These are phyloP conservation scores for Tiliacea citrago DNA, from an alignment of 2,888 invertebrate species.

Conservation along the genomic window DNA sequence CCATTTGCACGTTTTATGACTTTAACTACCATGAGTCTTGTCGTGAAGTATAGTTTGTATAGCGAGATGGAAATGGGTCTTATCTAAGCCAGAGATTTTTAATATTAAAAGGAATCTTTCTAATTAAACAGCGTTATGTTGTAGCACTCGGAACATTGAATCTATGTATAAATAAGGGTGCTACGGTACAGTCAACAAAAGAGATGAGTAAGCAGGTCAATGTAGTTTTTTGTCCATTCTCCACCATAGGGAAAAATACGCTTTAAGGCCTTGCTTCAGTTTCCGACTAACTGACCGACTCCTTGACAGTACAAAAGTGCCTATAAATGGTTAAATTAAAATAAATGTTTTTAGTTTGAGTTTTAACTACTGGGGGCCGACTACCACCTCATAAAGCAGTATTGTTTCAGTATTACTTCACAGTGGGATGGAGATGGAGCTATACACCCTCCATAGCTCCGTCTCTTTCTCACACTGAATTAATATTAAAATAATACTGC, in stretches of 20 bases:
- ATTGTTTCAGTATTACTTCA: too few relatives aligned
- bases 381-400: too few relatives aligned
- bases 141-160: conserved; percentile 27
- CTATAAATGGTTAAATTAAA: too few relatives aligned
- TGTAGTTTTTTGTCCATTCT: neutral
- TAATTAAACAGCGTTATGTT: conserved; percentile 23
- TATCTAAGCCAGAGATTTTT: conserved; percentile 12
- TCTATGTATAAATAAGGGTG: conserved; percentile 25
- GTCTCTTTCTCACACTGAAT: too few relatives aligned
- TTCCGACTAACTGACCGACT: neutral
- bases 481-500: too few relatives aligned
- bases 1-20: neutral
- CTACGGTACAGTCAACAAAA: conserved; percentile 6
- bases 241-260: too few relatives aligned
- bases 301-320: too few relatives aligned
- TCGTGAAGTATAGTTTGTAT: conserved; percentile 14
- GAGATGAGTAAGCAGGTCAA: neutral
- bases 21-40: neutral
- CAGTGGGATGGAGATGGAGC: too few relatives aligned
- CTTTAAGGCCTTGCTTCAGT: too few relatives aligned
- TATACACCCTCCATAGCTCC: too few relatives aligned
- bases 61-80: neutral
- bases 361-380: too few relatives aligned
- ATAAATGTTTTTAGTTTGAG: too few relatives aligned
- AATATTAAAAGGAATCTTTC: conserved; percentile 17